Conservation (phyloP, 2,113 vertebrate genomes). For the Cryptotis parvus region DNA sequence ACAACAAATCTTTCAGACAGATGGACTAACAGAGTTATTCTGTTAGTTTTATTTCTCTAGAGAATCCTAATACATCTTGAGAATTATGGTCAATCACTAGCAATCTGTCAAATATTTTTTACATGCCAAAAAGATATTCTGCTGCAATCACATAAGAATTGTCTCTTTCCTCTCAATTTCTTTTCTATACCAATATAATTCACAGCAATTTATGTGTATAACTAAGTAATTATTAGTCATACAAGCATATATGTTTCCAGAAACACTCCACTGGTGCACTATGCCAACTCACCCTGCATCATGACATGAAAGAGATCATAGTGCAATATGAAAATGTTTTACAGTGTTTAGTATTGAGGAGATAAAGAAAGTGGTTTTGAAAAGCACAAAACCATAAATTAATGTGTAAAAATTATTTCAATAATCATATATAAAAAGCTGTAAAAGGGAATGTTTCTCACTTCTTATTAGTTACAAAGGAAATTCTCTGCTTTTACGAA, state of each 20-base stretch:
- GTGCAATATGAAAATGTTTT: background rate
- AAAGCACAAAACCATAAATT: background rate
- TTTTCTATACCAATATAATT: background rate
- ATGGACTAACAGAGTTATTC: background rate
- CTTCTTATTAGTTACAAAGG: conserved; percentile 25
- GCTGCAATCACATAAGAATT: background rate
- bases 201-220: background rate
- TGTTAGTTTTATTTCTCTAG: background rate
- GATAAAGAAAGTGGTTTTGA: background rate
- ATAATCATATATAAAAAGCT: background rate
- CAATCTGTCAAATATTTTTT: background rate
- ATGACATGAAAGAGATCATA: background rate
- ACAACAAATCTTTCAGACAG: background rate
- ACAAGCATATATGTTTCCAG: background rate
- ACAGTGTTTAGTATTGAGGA: background rate
- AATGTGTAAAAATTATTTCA: background rate
- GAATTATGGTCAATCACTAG: background rate
- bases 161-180: background rate
- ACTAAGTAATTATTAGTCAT: background rate
- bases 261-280: background rate
- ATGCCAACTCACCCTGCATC: background rate
- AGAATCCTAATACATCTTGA: background rate
- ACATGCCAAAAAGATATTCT: conserved; percentile 7
- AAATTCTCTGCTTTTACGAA: conserved; percentile 5
- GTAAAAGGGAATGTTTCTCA: background rate